A percentile compares a stretch with the other conserved stretches of the same genome.
Evolutionary conservation across 2,797 vertebrate genomes (phyloP).

Genomic region (Coendou prehensilis): DNA sequence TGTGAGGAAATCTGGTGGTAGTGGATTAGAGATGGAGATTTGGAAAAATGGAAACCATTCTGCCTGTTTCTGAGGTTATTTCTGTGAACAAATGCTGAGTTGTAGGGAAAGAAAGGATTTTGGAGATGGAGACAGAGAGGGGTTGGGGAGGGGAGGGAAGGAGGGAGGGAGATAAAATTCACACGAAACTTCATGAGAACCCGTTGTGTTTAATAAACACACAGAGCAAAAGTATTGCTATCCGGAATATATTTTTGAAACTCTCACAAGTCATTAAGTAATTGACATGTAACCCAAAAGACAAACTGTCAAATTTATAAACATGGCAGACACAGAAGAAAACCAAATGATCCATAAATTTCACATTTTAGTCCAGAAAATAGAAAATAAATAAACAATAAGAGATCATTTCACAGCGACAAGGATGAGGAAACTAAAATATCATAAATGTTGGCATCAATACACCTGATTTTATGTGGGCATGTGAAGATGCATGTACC

Average conservation of each 20-base stretch:
- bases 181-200: neutral
- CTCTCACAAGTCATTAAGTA: neutral
- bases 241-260: constrained; percentile 21
- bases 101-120: neutral
- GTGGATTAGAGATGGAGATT: neutral
- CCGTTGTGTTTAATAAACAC: neutral
- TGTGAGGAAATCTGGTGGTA: neutral
- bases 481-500: neutral
- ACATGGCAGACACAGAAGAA: neutral
- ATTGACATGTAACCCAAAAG: neutral
- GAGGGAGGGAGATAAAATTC: neutral
- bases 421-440: neutral
- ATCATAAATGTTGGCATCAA: neutral
- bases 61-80: neutral
- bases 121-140: neutral
- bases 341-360: neutral
- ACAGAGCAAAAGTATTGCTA: neutral
- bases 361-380: constrained; percentile 1
- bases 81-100: neutral
- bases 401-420: neutral
- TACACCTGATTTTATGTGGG: neutral
- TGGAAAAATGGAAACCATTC: neutral
- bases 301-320: neutral
- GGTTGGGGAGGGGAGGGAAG: neutral
- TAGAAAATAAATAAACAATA: constrained; percentile 5